phyloP scores from a whole-genome alignment of 2,888 invertebrate genomes.

The Microctonus aethiopoides region DNA sequence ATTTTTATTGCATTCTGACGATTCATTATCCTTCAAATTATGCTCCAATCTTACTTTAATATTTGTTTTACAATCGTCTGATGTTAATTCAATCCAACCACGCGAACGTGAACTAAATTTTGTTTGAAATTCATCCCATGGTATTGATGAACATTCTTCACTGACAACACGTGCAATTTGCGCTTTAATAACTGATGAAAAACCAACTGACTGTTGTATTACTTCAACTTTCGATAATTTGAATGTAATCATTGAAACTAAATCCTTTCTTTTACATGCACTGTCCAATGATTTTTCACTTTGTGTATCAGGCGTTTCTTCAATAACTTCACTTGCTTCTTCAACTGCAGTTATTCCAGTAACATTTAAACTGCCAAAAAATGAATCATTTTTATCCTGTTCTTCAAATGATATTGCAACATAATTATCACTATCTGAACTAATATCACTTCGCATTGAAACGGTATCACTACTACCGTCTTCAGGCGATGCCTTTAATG shows the following conservation, averaged over 20 bases:
- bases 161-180: conserved; percentile 79
- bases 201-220: conserved; percentile 77
- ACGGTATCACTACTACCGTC: conserved; percentile 82
- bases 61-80: conserved; percentile 70
- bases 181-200: conserved; percentile 75
- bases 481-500: conserved; percentile 76
- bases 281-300: conserved; percentile 86
- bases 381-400: conserved; percentile 72
- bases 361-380: conserved; percentile 58
- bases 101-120: conserved; percentile 86
- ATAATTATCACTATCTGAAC: conserved; percentile 89
- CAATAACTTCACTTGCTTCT: conserved; percentile 86
- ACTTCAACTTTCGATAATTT: conserved; percentile 82
- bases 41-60: conserved; percentile 75
- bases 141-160: conserved; percentile 88
- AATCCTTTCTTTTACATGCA: conserved; percentile 81
- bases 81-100: conserved; percentile 80
- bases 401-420: conserved; percentile 79
- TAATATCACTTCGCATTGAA: conserved; percentile 83
- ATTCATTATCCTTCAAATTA: conserved; percentile 65
- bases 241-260: conserved; percentile 75
- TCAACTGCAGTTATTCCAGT: conserved; percentile 71
- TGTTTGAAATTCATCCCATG: conserved; percentile 94
- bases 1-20: conserved; percentile 53
- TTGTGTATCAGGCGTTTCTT: conserved; percentile 81